Conservation (phyloP, 2,797 vertebrate species). For the Clarias fuscus region DNA sequence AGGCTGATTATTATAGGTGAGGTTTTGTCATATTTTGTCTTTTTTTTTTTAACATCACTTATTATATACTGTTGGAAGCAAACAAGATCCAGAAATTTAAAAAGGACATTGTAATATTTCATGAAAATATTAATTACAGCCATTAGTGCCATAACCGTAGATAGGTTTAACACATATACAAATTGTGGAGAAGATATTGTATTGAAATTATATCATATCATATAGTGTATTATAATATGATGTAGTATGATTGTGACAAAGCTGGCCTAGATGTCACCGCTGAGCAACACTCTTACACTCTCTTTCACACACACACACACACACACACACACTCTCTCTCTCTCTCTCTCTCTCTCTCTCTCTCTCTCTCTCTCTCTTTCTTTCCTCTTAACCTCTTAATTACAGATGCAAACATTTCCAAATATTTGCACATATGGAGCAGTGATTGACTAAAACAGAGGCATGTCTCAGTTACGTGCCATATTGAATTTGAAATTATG, state of each 20-base stretch:
- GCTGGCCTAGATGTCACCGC: too few relatives aligned
- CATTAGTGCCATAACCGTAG: neutral
- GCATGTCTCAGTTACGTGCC: neutral
- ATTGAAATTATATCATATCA: neutral
- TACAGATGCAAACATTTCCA: neutral
- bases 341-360: too few relatives aligned
- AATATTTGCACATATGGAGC: neutral
- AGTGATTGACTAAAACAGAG: neutral
- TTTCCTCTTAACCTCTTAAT: too few relatives aligned
- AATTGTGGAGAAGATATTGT: neutral
- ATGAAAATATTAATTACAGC: neutral
- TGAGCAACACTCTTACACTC: too few relatives aligned
- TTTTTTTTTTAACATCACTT: neutral
- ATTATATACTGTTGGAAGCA: neutral
- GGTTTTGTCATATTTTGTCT: neutral
- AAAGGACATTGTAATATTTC: neutral
- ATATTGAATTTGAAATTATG: neutral
- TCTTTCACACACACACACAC: too few relatives aligned
- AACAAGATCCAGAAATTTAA: neutral
- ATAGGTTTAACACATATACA: neutral
- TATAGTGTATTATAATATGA: neutral
- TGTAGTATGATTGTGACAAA: too few relatives aligned
- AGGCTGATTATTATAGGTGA: constrained; percentile 93
- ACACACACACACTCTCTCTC: too few relatives aligned
- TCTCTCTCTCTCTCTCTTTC: accelerated